A percentile compares a stretch with the other conserved stretches of the same genome.
Evolutionary conservation across 2,113 vertebrate genomes (phyloP).

Genomic region (Empidonax traillii): DNA sequence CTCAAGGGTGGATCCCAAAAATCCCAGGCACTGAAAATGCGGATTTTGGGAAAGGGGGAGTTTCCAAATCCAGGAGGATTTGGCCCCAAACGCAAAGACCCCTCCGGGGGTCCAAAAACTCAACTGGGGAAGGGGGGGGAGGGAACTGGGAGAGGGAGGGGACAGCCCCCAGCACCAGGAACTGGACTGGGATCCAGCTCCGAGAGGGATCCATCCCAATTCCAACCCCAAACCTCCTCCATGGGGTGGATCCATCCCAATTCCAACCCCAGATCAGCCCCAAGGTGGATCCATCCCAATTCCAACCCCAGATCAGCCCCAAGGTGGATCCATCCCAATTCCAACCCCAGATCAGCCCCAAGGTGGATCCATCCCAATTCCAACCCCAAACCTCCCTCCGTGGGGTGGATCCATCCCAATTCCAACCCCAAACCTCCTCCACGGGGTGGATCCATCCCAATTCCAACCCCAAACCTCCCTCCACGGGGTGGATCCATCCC

Average conservation of each 20-base stretch:
- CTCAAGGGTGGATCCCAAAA: background rate
- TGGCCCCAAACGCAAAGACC: background rate
- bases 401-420: no score
- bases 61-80: background rate
- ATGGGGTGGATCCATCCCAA: background rate
- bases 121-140: background rate
- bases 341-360: no score
- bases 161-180: background rate
- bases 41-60: background rate
- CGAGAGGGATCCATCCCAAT: no score
- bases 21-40: background rate
- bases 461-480: no score
- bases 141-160: background rate
- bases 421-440: no score
- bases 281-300: rapidly evolving
- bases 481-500: no score
- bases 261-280: background rate
- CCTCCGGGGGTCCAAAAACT: background rate
- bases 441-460: no score
- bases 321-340: no score
- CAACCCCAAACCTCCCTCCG: no score
- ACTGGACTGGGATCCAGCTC: background rate
- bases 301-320: rapidly evolving
- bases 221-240: no score
- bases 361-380: no score